phyloP scores from a whole-genome alignment of 2,113 vertebrate genomes.

The Mormyrus iriodes region DNA sequence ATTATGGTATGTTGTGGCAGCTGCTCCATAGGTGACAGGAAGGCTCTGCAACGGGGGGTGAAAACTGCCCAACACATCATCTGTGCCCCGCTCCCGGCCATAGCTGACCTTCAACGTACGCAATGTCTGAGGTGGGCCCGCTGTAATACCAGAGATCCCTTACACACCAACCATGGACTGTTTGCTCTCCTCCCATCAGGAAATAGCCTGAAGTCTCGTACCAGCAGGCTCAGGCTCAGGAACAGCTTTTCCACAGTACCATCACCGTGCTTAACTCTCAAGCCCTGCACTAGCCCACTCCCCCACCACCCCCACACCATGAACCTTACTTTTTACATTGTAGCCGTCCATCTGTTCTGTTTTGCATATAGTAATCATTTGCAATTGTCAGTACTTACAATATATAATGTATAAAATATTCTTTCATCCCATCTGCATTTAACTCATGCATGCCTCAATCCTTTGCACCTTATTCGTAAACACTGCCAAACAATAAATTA shows the following conservation, averaged over 20 bases:
- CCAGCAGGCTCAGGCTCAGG: neutral
- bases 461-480: neutral
- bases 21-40: neutral
- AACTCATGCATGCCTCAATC: neutral
- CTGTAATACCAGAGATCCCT: neutral
- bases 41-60: neutral
- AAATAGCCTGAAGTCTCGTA: neutral
- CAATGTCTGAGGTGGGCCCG: neutral
- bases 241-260: neutral
- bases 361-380: neutral
- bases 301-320: neutral
- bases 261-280: neutral
- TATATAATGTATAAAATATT: neutral
- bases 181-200: neutral
- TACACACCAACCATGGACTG: neutral
- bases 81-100: neutral
- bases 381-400: neutral
- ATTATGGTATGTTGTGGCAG: neutral
- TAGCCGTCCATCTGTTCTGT: neutral
- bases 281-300: neutral
- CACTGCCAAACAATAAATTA: neutral
- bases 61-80: neutral
- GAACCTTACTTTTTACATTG: neutral
- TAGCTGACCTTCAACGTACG: neutral
- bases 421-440: neutral